A percentile compares a stretch with the other conserved stretches of the same genome.
These are phyloP conservation scores for Condylostylus longicornis DNA, from an alignment of 1,140 invertebrate species.

Conservation along the genomic window DNA sequence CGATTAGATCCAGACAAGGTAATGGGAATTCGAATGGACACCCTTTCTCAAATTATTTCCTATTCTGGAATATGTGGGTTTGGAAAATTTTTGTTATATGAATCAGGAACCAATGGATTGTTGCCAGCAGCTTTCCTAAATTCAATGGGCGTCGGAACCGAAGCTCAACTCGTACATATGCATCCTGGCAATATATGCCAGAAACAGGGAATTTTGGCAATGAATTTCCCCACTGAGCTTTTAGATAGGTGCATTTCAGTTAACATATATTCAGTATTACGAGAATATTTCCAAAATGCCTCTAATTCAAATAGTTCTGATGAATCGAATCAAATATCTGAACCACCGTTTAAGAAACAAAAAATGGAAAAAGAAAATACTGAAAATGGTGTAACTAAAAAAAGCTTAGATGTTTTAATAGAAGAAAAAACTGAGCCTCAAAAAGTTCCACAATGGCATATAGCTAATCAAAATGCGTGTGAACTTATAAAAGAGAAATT, in stretches of 20 bases:
- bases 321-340: conserved; percentile 13
- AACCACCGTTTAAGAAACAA: conserved; percentile 25
- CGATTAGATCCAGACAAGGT: conserved; percentile 60
- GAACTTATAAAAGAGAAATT: conserved; percentile 44
- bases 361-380: conserved; percentile 17
- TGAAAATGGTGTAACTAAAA: conserved; percentile 2
- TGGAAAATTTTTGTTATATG: conserved; percentile 70
- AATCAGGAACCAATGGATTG: conserved; percentile 71
- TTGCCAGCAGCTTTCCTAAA: conserved; percentile 66
- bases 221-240: conserved; percentile 58
- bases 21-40: conserved; percentile 65
- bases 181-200: conserved; percentile 64
- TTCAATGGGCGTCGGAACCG: conserved; percentile 45
- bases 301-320: conserved; percentile 1
- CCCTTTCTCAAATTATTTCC: conserved; percentile 71
- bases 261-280: conserved; percentile 56
- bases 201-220: conserved; percentile 56
- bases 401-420: conserved; percentile 2
- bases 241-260: conserved; percentile 47
- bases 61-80: conserved; percentile 62
- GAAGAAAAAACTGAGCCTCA: background rate
- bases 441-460: conserved; percentile 40
- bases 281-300: conserved; percentile 41
- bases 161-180: conserved; percentile 54
- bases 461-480: conserved; percentile 46